phyloP scores from a whole-genome alignment of 2,797 vertebrate genomes.

The Manis crassicaudata region DNA sequence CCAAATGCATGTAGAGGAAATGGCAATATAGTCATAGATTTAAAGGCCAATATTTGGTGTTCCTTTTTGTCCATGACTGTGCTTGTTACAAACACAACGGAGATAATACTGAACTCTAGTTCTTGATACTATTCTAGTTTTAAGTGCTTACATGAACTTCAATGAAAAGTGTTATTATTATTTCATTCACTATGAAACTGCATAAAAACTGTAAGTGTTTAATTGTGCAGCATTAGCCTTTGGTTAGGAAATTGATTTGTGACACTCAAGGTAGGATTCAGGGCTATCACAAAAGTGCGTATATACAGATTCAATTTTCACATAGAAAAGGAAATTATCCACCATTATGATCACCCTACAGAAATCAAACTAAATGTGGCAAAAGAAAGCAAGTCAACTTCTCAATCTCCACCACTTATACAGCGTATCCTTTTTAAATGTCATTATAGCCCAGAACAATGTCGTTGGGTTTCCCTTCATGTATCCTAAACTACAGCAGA shows the following conservation, averaged over 20 bases:
- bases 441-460: not conserved
- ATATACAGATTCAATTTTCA: not conserved
- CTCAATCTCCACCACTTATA: not conserved
- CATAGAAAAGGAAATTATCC: not conserved
- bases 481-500: not conserved
- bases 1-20: conserved; percentile 16
- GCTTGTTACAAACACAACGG: not conserved
- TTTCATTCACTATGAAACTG: not conserved
- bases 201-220: not conserved
- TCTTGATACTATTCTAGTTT: not conserved
- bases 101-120: not conserved
- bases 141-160: not conserved
- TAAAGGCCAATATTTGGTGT: not conserved
- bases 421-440: not conserved
- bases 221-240: not conserved
- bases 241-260: not conserved
- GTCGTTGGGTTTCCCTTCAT: not conserved
- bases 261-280: not conserved
- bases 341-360: not conserved
- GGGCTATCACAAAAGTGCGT: not conserved
- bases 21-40: not conserved
- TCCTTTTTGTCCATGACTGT: not conserved
- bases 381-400: not conserved
- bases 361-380: not conserved
- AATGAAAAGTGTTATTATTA: not conserved